phyloP scores from a whole-genome alignment of 2,797 vertebrate species.

The Rhabdophis nuchalis region DNA sequence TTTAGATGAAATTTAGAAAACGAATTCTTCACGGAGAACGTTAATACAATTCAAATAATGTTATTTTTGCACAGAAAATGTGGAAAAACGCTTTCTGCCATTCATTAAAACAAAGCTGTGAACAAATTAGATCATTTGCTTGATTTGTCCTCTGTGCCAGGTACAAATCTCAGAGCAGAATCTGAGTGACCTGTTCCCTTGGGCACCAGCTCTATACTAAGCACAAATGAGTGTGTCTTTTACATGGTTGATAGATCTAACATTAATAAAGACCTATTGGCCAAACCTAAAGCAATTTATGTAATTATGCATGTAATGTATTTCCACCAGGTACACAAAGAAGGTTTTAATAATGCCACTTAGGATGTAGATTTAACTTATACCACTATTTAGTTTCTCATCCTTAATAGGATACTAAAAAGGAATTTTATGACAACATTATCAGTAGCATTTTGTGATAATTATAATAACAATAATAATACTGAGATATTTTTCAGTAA shows the following conservation, averaged over 20 bases:
- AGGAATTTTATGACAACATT: conserved; percentile 80
- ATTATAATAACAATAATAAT: conserved; percentile 86
- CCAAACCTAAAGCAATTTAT: conserved; percentile 64
- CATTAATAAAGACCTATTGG: conserved; percentile 63
- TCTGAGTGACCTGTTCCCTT: conserved; percentile 22
- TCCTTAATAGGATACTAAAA: conserved; percentile 77
- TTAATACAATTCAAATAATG: not conserved
- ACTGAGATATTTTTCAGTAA: conserved; percentile 79
- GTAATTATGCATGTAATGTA: conserved; percentile 71
- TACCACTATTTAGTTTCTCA: conserved; percentile 75
- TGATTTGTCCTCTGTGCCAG: not conserved
- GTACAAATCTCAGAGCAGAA: not conserved
- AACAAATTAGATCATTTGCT: not conserved
- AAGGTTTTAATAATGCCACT: conserved; percentile 69
- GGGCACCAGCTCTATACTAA: conserved; percentile 16
- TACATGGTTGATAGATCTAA: conserved; percentile 19
- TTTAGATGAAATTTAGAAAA: not conserved
- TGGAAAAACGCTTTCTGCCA: not conserved
- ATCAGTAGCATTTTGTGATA: conserved; percentile 79
- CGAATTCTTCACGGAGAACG: not conserved
- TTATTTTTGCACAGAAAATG: not conserved
- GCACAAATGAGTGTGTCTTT: not conserved
- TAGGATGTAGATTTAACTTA: conserved; percentile 74
- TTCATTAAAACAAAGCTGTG: not conserved
- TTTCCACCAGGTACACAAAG: conserved; percentile 76